Evolutionary conservation across 2,888 invertebrate genomes (phyloP).

Genomic region (Julus scandinavius): DNA sequence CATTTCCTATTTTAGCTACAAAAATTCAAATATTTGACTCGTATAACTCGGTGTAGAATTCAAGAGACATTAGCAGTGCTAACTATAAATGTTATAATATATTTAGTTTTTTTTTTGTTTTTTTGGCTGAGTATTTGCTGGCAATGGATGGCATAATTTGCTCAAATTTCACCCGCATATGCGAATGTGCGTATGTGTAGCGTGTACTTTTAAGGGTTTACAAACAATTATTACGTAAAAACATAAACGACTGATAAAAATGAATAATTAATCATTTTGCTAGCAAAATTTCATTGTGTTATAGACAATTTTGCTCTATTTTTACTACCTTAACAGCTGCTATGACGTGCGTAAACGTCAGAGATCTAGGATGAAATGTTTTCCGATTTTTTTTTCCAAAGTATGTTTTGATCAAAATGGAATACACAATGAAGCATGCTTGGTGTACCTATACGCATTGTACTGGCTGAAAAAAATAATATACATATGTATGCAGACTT

Average conservation of each 20-base stretch:
- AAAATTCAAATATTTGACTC: no score
- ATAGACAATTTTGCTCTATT: conserved; percentile 34
- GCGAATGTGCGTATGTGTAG: not conserved
- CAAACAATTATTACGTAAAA: conserved; percentile 28
- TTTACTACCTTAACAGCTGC: not conserved
- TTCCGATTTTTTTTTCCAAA: conserved; percentile 14
- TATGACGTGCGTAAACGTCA: conserved; percentile 10
- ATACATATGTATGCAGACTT: not conserved
- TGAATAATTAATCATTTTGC: conserved; percentile 39
- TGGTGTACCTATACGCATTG: not conserved
- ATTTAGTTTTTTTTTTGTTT: no score
- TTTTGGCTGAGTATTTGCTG: not conserved
- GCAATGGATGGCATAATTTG: not conserved
- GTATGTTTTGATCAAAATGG: not conserved
- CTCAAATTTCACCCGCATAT: not conserved
- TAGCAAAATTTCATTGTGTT: not conserved
- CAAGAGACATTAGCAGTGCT: no score
- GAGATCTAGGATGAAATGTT: conserved; percentile 22
- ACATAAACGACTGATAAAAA: conserved; percentile 4
- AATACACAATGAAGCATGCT: not conserved
- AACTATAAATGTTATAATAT: no score
- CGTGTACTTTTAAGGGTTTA: conserved; percentile 18
- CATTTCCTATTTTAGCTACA: no score
- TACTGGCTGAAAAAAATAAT: not conserved
- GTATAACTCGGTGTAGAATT: no score